Base-by-base conservation (phyloP, 2,888 invertebrate species). In the Caenorhabditis sp. region DNA sequence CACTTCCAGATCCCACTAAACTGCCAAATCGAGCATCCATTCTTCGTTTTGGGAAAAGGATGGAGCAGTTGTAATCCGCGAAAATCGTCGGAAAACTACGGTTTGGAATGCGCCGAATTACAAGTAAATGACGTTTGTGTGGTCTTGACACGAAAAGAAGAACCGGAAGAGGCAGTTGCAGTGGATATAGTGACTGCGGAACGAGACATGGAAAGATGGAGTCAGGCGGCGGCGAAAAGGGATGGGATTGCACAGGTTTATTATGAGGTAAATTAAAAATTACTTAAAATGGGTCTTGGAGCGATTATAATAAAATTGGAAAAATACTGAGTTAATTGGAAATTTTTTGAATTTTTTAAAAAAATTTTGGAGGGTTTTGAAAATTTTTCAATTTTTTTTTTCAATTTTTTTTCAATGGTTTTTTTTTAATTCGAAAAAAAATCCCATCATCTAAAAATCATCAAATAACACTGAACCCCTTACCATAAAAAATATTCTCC, bases 41-140 rank as follows among this genome's bases (percentile, higher is more conserved):
- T 85, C 50, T 85, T 76, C 56, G 81, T 79, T 1, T 26, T 85
- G 4, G 85, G 85, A 18, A 85, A 84, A 55, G 85, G 85, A n/a
- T 85, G 85, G 85, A 20, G 74, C 32, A 80, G 80, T 26, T 74
- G 69, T 32, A 68, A 74, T 53, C 82, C 83, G 0, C 20, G 44
- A 4, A 77, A 69, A 50, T 77, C 76, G 8, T 65, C 55, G 0
- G 78, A 82, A 37, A 77, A 40, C 18, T 85, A 82, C 56, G 85
- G 85, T 1, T 40, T 84, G n/a, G 60, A 82, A 24, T 65, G 82
- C 18, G 68, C 40, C 11, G 9, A 5, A 1, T 47, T 85, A 11
- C 56, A 82, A 78, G 83, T 82, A 28, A 58, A 67, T n/a, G 83
- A 85, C 44, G 68, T 83, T 47, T 85, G 85, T 26, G 47, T 84